A percentile compares a stretch with the other conserved stretches of the same genome.
Conservation (phyloP, 2,888 invertebrate genomes). For the Choreutis nemorana region DNA sequence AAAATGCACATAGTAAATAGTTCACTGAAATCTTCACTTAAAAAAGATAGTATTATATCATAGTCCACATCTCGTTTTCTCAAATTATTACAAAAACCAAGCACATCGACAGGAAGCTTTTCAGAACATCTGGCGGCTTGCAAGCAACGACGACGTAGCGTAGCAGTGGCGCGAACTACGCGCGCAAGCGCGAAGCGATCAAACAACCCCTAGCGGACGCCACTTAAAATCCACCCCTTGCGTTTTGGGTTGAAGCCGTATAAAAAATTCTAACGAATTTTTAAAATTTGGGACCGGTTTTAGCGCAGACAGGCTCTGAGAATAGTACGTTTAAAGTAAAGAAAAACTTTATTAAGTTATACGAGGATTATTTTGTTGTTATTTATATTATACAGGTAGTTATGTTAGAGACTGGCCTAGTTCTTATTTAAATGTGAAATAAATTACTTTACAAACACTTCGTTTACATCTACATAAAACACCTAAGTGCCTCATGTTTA, state of each 20-base stretch:
- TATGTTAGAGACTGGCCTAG: no score
- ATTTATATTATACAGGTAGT: no score
- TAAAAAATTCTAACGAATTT: conserved; percentile 64
- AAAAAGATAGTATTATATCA: conserved; percentile 38
- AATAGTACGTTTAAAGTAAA: no score
- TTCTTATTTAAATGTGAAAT: no score
- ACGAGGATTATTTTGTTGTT: no score
- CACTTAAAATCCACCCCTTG: conserved; percentile 53
- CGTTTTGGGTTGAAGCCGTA: conserved; percentile 48
- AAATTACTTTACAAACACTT: no score
- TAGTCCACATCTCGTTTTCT: conserved; percentile 37
- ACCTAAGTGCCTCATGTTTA: no score
- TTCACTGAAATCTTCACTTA: conserved; percentile 47
- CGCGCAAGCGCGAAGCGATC: conserved; percentile 59
- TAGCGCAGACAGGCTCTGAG: no score
- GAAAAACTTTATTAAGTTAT: no score
- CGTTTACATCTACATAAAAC: no score
- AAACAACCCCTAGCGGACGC: conserved; percentile 58
- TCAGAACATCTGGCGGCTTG: conserved; percentile 62
- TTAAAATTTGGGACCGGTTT: conserved; percentile 58
- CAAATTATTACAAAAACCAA: conserved; percentile 43
- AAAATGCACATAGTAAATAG: conserved; percentile 46
- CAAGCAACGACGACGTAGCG: conserved; percentile 64
- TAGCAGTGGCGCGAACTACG: conserved; percentile 67
- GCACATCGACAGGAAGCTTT: conserved; percentile 62